Evolutionary conservation across 2,113 vertebrate species (phyloP), one percentile per base, ranked within the genome.

Genomic region (Melozone crissalis): DNA sequence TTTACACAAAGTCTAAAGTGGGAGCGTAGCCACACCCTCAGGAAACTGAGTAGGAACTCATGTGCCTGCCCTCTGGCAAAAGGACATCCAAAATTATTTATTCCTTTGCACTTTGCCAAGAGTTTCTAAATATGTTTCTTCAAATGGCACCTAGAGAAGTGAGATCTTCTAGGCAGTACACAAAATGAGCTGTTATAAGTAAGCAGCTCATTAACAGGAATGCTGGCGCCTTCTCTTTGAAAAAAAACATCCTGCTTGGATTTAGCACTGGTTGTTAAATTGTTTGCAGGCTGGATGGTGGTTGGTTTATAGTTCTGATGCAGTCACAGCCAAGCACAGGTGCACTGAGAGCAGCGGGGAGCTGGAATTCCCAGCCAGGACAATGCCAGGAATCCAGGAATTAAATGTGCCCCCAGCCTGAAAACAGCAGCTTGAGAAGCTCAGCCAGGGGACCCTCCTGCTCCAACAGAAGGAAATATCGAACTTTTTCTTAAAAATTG

Each of bases 11-110:
- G 18, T 63, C 79, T 51, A 15, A 78, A 65, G 57, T 22, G 13
- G 31, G 47, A 69, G 23, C 0, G 0, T 59, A 46, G 51, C 71
- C 1, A 2, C 68, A 26, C 43, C 20, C 52, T 44, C 37, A 16
- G 69, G 69, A 84, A 37, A 17, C 18, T 37, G 51, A 58, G 16
- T 4, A 1, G 31, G 20, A 86, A 44, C 75, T 28, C 23, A 33
- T 49, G 51, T 66, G 20, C 31, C 37, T 65, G 49, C 20, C 26
- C 23, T 47, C 44, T 78, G 2, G 0, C 15, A 75, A 66, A 71
- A 90, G 62, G 49, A 58, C 61, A 31, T 66, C 37, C 66, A 71
- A 52, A 84, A 51, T 37, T 35, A 26, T 76, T 35, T 74, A 51
- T 77, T 84, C 6, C 63, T 87, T 81, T 76, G 47, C 54, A 58